Percentiles rank a stretch among this genome's conserved stretches.
These are phyloP conservation scores for Cetonia aurata DNA, from an alignment of 2,888 invertebrate species.

Conservation along the genomic window DNA sequence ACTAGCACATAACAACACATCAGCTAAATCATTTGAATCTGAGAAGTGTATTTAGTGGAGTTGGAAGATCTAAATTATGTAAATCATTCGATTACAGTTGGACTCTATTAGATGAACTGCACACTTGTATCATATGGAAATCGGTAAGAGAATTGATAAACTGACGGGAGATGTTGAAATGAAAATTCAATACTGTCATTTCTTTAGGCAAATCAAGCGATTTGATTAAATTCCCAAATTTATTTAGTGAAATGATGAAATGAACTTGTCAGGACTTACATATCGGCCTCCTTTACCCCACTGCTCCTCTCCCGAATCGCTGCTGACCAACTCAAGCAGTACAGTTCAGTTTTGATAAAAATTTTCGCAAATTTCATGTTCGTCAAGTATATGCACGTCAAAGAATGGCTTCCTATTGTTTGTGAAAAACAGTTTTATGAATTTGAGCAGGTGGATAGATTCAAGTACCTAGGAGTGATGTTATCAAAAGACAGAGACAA, in stretches of 20 bases:
- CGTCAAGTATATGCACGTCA: too few species aligned
- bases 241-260: not conserved
- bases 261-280: not conserved
- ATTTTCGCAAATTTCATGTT: too few species aligned
- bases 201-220: too few species aligned
- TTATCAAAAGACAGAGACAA: too few species aligned
- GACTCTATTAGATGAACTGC: too few species aligned
- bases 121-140: too few species aligned
- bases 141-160: not conserved
- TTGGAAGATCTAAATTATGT: too few species aligned
- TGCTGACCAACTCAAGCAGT: constrained; percentile 36
- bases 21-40: too few species aligned
- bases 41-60: too few species aligned
- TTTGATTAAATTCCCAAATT: too few species aligned
- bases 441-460: constrained; percentile 42
- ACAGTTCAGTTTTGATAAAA: not conserved
- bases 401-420: constrained; percentile 8
- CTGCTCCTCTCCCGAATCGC: not conserved
- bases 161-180: not conserved
- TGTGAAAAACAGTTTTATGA: constrained; percentile 44
- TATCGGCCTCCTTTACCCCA: not conserved
- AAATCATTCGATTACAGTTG: too few species aligned
- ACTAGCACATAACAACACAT: too few species aligned
- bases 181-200: not conserved
- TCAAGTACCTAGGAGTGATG: constrained; percentile 38